Evolutionary conservation across 2,797 vertebrate genomes (phyloP).

Genomic region (Phrynocephalus guinanensis): DNA sequence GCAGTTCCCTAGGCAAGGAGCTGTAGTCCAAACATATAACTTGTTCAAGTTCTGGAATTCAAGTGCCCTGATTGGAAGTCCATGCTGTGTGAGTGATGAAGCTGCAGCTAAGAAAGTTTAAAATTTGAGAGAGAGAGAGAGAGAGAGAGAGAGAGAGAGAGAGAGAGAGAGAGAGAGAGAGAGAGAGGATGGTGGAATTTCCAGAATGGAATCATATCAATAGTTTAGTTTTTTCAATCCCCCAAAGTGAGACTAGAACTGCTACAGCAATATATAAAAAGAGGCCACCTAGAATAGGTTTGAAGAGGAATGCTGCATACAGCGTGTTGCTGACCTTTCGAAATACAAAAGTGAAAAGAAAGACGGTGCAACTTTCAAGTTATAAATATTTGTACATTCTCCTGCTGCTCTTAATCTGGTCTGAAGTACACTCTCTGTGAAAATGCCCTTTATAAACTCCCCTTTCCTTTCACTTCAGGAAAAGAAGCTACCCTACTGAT

Average conservation of each 20-base stretch:
- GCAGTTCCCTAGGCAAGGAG: too few relatives aligned
- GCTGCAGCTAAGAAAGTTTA: too few relatives aligned
- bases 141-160: too few relatives aligned
- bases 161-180: too few relatives aligned
- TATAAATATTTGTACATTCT: not conserved
- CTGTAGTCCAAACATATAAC: too few relatives aligned
- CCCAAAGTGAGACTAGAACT: constrained; percentile 32
- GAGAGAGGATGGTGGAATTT: too few relatives aligned
- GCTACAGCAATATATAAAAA: not conserved
- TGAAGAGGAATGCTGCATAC: not conserved
- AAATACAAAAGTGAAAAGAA: constrained; percentile 5
- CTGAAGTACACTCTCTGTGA: constrained; percentile 12
- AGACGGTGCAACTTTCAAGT: not conserved
- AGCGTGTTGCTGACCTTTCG: not conserved
- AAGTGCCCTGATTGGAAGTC: too few relatives aligned
- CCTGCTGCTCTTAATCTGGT: not conserved
- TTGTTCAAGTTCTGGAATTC: too few relatives aligned
- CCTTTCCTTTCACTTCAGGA: constrained; percentile 78
- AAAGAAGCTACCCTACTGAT: constrained; percentile 88
- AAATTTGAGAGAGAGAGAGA: too few relatives aligned
- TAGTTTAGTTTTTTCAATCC: not conserved
- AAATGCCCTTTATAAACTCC: constrained; percentile 21
- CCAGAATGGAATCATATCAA: not conserved
- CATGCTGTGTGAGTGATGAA: not conserved
- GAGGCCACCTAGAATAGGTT: not conserved